Evolutionary conservation across 2,113 vertebrate species (phyloP).

Genomic region (Rhinopomastus cyanomelas): DNA sequence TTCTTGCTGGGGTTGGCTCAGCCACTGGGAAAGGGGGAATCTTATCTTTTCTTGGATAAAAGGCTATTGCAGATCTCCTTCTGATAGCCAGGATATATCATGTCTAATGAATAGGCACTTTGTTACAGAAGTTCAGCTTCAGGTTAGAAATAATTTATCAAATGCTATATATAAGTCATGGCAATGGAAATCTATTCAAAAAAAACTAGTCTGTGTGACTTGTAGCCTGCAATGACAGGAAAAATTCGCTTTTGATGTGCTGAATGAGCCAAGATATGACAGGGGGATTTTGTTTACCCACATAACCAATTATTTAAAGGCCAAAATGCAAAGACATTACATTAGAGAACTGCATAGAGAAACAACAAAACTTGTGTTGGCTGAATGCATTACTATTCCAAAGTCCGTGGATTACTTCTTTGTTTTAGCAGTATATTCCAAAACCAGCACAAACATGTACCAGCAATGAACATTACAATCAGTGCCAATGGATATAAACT

Average conservation of each 20-base stretch:
- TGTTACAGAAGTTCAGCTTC: slow-evolving; percentile 56
- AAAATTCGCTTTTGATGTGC: neutral
- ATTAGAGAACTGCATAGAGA: neutral
- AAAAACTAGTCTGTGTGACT: slow-evolving; percentile 7
- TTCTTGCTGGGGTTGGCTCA: slow-evolving; percentile 19
- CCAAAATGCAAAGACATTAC: neutral
- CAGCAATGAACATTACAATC: neutral
- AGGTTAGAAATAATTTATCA: slow-evolving; percentile 58
- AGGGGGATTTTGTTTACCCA: slow-evolving; percentile 27
- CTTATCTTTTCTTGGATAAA: slow-evolving; percentile 44
- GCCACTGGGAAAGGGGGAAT: slow-evolving; percentile 9
- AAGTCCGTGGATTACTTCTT: neutral
- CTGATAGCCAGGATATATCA: slow-evolving; percentile 50
- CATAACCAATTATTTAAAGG: neutral
- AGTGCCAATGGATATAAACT: neutral
- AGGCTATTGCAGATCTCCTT: slow-evolving; percentile 41
- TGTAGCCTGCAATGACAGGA: neutral
- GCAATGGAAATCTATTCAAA: slow-evolving; percentile 40
- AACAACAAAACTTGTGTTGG: neutral
- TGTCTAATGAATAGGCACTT: slow-evolving; percentile 49
- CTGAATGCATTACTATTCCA: neutral
- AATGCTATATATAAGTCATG: slow-evolving; percentile 38
- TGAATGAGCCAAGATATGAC: slow-evolving; percentile 18
- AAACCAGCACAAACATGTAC: neutral
- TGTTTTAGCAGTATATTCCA: neutral